Evolutionary conservation across 1,140 invertebrate genomes (phyloP), one percentile per base, ranked within the genome.

Genomic region (Drosophila aff.): DNA sequence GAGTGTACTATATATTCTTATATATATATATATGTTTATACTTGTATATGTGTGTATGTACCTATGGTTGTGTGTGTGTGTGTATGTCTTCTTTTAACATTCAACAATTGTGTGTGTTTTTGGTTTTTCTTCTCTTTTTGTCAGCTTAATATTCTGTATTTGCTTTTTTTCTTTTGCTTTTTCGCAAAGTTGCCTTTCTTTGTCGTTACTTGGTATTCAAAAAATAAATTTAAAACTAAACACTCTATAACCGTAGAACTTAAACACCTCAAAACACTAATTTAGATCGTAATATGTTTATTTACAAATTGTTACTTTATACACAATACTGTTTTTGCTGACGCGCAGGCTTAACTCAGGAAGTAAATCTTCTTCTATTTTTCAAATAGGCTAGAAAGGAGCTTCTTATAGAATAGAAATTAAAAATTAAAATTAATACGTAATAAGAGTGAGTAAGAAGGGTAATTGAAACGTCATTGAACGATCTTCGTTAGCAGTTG

Each of bases 61-160:
- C 68, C 41, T 68, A 58, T 79, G 72, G 72, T 49, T 79, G 53
- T 77, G 49, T 72, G 47, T 75, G 15, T 75, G 15, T 50, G 62
- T 77, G 64, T 76, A 44, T 66, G 55, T 80, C 23, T 58, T 44
- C 60, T 47, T 79, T 74, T 73, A 90, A 90, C 85, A 85, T 90
- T 85, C 75, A 90, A 90, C 86, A 90, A 90, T 90, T 85, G 87
- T 63, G 18, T 66, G 23, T 41, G n/a, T 67, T 67, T 43, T 58
- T 55, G 28, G 11, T 58, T n/a, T 63, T 62, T 23, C 44, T 15
- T 23, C 13, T 23, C 8, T 68, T 66, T 61, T 41, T n/a, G n/a
- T 76, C 38, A 66, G 69, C 69, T 73, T 73, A 10, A 71, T 72
- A 50, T 52, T 69, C 47, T 66, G 62, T 31, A 69, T 47, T 53